These are phyloP conservation scores for Diachasmimorpha longicaudata DNA, from an alignment of 1,140 invertebrate genomes.

Conservation along the genomic window DNA sequence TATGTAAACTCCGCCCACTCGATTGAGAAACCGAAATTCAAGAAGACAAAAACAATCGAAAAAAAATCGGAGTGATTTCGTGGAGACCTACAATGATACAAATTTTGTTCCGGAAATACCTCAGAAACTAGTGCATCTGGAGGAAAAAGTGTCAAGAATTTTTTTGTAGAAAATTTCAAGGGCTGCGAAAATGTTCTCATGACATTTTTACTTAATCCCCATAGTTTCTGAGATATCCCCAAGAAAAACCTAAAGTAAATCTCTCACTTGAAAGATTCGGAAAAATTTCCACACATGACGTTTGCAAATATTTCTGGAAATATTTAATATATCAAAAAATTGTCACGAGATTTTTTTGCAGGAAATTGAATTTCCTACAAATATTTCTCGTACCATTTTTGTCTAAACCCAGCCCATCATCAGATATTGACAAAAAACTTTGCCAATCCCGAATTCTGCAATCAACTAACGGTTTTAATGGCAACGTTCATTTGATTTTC, in stretches of 20 bases:
- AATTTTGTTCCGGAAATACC: background rate
- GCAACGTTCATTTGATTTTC: conserved; percentile 4
- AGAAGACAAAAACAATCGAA: background rate
- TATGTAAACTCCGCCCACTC: background rate
- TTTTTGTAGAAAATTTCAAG: no score
- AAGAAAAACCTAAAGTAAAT: no score
- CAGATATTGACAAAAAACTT: background rate
- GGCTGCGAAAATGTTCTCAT: no score
- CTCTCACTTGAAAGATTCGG: no score
- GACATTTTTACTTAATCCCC: no score
- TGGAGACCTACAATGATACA: background rate
- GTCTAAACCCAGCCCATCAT: background rate
- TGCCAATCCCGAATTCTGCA: no score
- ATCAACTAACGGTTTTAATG: background rate
- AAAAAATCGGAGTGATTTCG: background rate
- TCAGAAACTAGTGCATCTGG: background rate
- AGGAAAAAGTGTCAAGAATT: no score
- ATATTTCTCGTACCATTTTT: background rate
- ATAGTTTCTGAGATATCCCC: no score
- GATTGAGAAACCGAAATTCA: background rate
- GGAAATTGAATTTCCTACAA: background rate
- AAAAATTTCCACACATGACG: no score
- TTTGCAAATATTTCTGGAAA: no score
- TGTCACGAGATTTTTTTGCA: background rate
- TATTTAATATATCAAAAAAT: background rate